A percentile compares a stretch with the other conserved stretches of the same genome.
Conservation (phyloP, 2,888 invertebrate species). For the Diloba caeruleocephala region DNA sequence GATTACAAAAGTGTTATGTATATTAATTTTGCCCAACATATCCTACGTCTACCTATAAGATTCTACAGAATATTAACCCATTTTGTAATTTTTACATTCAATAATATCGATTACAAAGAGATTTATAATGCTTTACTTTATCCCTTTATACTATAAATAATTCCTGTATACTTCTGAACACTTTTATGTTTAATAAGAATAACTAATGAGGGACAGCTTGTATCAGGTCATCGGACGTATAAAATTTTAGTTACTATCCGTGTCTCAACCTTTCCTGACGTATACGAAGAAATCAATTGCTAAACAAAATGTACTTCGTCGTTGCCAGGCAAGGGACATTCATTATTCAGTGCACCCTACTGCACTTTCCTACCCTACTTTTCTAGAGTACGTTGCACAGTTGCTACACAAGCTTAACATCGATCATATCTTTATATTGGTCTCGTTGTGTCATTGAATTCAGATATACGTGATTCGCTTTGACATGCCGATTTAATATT, state of each 20-base stretch:
- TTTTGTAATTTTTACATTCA: too few relatives aligned
- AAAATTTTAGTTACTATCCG: conserved; percentile 57
- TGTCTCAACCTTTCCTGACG: conserved; percentile 67
- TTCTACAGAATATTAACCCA: too few relatives aligned
- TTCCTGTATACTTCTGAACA: background rate
- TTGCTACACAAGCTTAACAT: conserved; percentile 33
- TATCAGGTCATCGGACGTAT: conserved; percentile 16
- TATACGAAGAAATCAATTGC: conserved; percentile 56
- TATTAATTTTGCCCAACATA: too few relatives aligned
- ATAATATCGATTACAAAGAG: too few relatives aligned
- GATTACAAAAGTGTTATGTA: too few relatives aligned
- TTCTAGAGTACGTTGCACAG: conserved; percentile 53
- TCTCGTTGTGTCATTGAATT: conserved; percentile 24
- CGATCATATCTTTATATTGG: conserved; percentile 32
- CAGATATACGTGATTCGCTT: conserved; percentile 19
- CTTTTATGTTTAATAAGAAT: conserved; percentile 4
- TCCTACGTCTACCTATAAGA: too few relatives aligned
- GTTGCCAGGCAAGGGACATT: conserved; percentile 80
- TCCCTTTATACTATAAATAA: too few relatives aligned
- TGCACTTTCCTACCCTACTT: conserved; percentile 65
- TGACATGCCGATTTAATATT: conserved; percentile 22
- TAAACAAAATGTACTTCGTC: conserved; percentile 63
- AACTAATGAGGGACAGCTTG: conserved; percentile 13
- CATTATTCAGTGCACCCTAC: conserved; percentile 73
- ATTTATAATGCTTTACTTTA: too few relatives aligned